Base-by-base conservation (phyloP, 2,113 vertebrate genomes). In the Scomber scombrus region DNA sequence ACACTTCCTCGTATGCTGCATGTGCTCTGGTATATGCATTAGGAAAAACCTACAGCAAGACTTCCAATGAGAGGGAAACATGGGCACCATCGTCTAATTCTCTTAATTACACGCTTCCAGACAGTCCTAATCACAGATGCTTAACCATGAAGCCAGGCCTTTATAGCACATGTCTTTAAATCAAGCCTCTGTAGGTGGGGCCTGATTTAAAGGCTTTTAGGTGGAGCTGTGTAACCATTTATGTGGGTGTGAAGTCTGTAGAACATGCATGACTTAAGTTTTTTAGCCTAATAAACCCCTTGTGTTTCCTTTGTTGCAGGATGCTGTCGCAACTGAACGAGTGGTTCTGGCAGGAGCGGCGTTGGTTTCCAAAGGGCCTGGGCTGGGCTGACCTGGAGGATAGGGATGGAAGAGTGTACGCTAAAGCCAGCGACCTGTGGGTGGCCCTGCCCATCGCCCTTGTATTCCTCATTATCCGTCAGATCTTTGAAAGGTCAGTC, bases 341-440 rank as follows among this genome's bases (percentile, higher is more conserved):
- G 54, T 95, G 95, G 75, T 98, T 99, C 84, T 99, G 98, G 98
- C 97, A 97, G 95, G 97, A 99, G 75, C 92, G 92, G 73, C 95
- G 98, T 19, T 99, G 98, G 97, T 95, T 99, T 57, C 98, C 97
- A 0, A 87, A 92, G 54, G 98, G 98, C 77, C 88, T 98, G 75
- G 98, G 97, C 86, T 98, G 98, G 98, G 95, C 96, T 0, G 97
- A 98, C 86, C 92, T 98, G 71, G 94, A 97, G 91, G 97, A 97
- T 85, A 86, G 92, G 0, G 96, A 98, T 87, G 97, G 96, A 12
- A 94, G 95, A 0, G 88, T 97, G 14, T 97, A 97, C 0, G 96
- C 97, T 77, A 98, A 98, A 89, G 94, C 96, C 18, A 85, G 85
- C 0, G 96, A 99, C 86, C 94, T 99, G 69, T 98, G 96, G 89